Evolutionary conservation across 2,888 invertebrate genomes (phyloP).

Genomic region (Oligia fasciuncula): DNA sequence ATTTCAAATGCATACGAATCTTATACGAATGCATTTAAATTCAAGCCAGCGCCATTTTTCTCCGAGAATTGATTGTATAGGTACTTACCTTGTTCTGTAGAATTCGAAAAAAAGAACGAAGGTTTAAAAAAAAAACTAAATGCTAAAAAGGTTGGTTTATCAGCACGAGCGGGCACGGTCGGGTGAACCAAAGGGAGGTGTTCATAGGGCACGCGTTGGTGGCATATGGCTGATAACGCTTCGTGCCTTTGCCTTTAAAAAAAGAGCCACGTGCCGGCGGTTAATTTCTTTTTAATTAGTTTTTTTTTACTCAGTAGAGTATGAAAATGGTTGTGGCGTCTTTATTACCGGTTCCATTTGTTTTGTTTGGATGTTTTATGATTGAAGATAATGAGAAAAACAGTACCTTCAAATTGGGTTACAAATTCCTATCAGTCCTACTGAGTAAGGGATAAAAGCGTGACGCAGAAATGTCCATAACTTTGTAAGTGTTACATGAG

Average conservation of each 20-base stretch:
- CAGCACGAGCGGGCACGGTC: slow-evolving; percentile 70
- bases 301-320: slow-evolving; percentile 63
- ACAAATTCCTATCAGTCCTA: slow-evolving; percentile 4
- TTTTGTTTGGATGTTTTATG: slow-evolving; percentile 15
- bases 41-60: slow-evolving; percentile 56
- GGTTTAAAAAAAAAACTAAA: neutral
- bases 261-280: slow-evolving; percentile 79
- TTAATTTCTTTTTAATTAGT: slow-evolving; percentile 68
- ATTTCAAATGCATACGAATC: slow-evolving; percentile 56
- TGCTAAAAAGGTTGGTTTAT: slow-evolving; percentile 37
- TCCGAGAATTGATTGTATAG: slow-evolving; percentile 57
- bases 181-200: slow-evolving; percentile 68
- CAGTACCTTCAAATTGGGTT: neutral
- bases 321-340: slow-evolving; percentile 38
- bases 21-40: slow-evolving; percentile 53
- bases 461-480: slow-evolving; percentile 27
- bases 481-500: slow-evolving; percentile 38
- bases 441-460: neutral
- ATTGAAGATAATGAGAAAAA: slow-evolving; percentile 1
- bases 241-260: slow-evolving; percentile 72
- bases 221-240: slow-evolving; percentile 84
- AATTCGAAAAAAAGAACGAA: slow-evolving; percentile 46
- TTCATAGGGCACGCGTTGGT: slow-evolving; percentile 83
- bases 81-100: slow-evolving; percentile 33
- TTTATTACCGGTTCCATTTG: slow-evolving; percentile 7